Conservation (phyloP, 2,797 vertebrate genomes). For the Microctenopoma stevenorrisi region DNA sequence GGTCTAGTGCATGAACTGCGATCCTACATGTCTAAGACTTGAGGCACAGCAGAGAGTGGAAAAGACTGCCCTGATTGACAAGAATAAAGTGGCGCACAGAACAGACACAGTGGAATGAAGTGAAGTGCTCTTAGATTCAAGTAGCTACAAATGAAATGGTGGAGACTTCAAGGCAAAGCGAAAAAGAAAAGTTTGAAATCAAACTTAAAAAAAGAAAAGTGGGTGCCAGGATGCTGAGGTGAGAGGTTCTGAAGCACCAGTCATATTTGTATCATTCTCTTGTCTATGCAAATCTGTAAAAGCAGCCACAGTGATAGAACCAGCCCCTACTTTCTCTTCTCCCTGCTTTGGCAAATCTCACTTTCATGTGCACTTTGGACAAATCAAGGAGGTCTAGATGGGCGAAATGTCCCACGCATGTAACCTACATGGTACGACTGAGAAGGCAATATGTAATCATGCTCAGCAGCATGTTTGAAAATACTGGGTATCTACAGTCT, state of each 20-base stretch:
- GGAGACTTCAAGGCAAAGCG: conserved; percentile 57
- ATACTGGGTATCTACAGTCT: too few relatives aligned
- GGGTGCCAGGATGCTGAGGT: conserved; percentile 6
- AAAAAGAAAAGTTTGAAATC: conserved; percentile 40
- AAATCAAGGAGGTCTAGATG: conserved; percentile 32
- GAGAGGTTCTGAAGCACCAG: conserved; percentile 29
- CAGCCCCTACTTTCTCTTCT: background rate
- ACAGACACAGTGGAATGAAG: conserved; percentile 17
- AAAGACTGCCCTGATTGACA: conserved; percentile 37
- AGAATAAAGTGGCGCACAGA: conserved; percentile 33
- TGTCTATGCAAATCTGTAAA: background rate
- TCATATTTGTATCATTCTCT: background rate
- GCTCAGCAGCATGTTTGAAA: too few relatives aligned
- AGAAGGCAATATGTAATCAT: too few relatives aligned
- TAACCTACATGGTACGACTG: too few relatives aligned
- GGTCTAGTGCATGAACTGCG: conserved; percentile 19
- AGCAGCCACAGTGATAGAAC: background rate
- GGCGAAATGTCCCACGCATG: too few relatives aligned
- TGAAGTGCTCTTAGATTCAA: conserved; percentile 53
- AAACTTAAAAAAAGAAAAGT: conserved; percentile 29
- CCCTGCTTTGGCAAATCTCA: conserved; percentile 3
- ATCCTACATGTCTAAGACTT: background rate
- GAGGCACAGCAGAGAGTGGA: conserved; percentile 19
- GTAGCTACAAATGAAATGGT: conserved; percentile 48
- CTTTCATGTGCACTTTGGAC: conserved; percentile 55